Base-by-base conservation (phyloP, 2,113 vertebrate genomes). In the Ceyx margarethae region DNA sequence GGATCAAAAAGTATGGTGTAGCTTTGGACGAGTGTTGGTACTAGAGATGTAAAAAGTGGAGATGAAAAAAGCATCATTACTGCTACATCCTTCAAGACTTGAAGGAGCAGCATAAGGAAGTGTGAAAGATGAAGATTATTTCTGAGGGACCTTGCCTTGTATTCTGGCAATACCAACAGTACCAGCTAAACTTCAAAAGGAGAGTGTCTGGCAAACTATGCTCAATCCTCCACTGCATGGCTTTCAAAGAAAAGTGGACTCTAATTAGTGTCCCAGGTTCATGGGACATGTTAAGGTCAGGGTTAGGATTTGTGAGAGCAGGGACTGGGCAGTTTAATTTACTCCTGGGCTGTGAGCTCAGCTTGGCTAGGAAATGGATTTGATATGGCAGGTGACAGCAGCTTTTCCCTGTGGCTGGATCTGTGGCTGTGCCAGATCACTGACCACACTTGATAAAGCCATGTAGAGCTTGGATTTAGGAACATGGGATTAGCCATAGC, bases 341-440 rank as follows among this genome's bases (percentile, higher is more conserved):
- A 22, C 18, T 75, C 15, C 42, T 78, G 33, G 35, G 46, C 79
- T 81, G 35, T 57, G 51, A 78, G n/a, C 15, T 82, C 53, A 72
- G 15, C 37, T 53, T 43, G 82, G 22, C 33, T 46, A 51, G 42
- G 8, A 66, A 80, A 81, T n/a, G 19, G 25, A 37, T 56, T 16
- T 33, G 25, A 50, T 45, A 35, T 0, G 3, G 43, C n/a, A 50
- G 37, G 9, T 45, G 31, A 79, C 33, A 85, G 43, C 0, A 0
- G 15, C 12, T 84, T 72, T 60, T 66, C n/a, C 13, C 42, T 78
- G 25, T 28, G 35, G 19, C 11, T 91, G 87, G 7, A 73, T 69
- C 50, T 66, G 26, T 35, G 53, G 31, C 31, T 75, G 10, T 64
- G 85, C 67, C 37, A 87, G 26, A 62, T 75, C 33, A 54, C 22